phyloP scores from a whole-genome alignment of 2,113 vertebrate genomes.

The Lycocorax pyrrhopterus region DNA sequence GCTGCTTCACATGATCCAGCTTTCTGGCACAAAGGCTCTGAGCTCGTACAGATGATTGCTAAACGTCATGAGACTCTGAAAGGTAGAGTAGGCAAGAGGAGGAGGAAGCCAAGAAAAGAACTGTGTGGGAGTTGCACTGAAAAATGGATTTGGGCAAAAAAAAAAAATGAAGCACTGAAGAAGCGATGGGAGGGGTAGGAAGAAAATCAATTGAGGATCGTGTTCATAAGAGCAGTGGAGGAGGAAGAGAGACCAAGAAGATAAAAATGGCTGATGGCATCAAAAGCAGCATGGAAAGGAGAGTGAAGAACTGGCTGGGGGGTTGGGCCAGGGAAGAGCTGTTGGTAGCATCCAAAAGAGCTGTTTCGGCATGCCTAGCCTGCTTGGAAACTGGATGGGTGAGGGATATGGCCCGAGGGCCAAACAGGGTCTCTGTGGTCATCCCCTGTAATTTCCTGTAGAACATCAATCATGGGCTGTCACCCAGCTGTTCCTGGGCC shows the following conservation, averaged over 20 bases:
- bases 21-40: conserved; percentile 15
- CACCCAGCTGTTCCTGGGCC: background rate
- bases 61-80: conserved; percentile 39
- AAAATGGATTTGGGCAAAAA: background rate
- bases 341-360: background rate
- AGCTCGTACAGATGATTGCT: conserved; percentile 28
- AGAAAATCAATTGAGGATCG: background rate
- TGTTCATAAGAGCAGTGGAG: background rate
- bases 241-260: background rate
- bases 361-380: background rate
- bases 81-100: conserved; percentile 57
- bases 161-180: background rate
- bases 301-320: background rate
- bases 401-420: background rate
- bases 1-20: conserved; percentile 34
- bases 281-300: background rate
- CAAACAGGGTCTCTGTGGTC: background rate
- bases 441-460: background rate
- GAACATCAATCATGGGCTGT: background rate
- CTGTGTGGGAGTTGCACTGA: conserved; percentile 25
- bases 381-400: background rate
- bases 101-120: conserved; percentile 56
- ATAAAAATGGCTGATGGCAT: conserved; percentile 2
- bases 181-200: background rate
- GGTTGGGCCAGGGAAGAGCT: background rate